Evolutionary conservation across 92 coral and sea anemone species (phyloP).

Genomic region (Blastomussa wellsi): DNA sequence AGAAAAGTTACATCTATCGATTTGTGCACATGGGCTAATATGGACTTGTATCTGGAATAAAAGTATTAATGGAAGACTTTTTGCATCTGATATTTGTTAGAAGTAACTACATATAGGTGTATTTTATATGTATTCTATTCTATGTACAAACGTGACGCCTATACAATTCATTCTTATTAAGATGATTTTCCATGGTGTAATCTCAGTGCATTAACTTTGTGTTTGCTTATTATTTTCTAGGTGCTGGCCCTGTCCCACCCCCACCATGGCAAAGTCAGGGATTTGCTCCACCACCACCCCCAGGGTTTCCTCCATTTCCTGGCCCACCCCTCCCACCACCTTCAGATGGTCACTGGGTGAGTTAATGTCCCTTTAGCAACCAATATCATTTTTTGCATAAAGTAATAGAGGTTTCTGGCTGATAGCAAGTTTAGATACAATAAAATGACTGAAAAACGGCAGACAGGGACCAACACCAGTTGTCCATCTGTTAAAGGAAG

Average conservation of each 20-base stretch:
- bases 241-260: constrained; percentile 48
- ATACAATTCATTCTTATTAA: not conserved
- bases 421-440: too few relatives aligned
- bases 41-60: too few relatives aligned
- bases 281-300: constrained; percentile 83
- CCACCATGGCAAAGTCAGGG: constrained; percentile 90
- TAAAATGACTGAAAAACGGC: too few relatives aligned
- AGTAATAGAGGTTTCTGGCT: not conserved
- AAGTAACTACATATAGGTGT: too few relatives aligned
- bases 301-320: constrained; percentile 75
- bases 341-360: constrained; percentile 85
- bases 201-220: not conserved
- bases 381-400: not conserved
- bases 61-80: too few relatives aligned
- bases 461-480: too few relatives aligned
- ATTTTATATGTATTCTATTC: not conserved
- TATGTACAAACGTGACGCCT: too few relatives aligned
- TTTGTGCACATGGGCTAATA: too few relatives aligned
- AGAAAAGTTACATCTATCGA: too few relatives aligned
- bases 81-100: too few relatives aligned
- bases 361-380: constrained; percentile 14
- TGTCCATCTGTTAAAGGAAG: too few relatives aligned
- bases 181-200: not conserved
- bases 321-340: constrained; percentile 91
- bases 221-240: not conserved